These are phyloP conservation scores for Aspidapion aeneum DNA, from an alignment of 2,888 invertebrate species.

Conservation along the genomic window DNA sequence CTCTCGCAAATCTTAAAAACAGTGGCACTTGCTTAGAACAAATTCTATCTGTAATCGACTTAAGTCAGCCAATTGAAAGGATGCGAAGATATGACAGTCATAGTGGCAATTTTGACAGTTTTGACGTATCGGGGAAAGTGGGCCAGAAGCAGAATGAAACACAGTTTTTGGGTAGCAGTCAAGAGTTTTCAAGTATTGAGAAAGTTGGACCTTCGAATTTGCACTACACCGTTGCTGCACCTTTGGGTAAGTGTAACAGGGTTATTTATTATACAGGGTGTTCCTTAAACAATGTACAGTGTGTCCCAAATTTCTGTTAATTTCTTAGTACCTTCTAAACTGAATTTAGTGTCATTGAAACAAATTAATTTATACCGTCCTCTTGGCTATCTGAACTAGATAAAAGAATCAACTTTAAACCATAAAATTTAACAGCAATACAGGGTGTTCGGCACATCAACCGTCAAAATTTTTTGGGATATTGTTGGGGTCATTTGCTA, in stretches of 20 bases:
- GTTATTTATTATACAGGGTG: no score
- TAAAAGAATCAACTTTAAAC: no score
- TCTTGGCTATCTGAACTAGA: no score
- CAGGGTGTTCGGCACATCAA: no score
- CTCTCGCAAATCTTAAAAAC: constrained; percentile 51
- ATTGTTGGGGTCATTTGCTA: no score
- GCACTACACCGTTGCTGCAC: constrained; percentile 47
- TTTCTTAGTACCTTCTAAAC: no score
- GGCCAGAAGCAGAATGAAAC: constrained; percentile 21
- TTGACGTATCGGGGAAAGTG: constrained; percentile 19
- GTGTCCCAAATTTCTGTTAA: no score
- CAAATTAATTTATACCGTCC: no score
- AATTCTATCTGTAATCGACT: constrained; percentile 69
- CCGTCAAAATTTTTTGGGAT: no score
- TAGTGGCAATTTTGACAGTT: constrained; percentile 18
- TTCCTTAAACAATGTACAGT: no score
- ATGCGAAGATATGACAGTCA: constrained; percentile 38
- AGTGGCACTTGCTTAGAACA: constrained; percentile 70
- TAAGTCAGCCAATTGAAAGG: constrained; percentile 58
- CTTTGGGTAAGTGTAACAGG: constrained; percentile 11
- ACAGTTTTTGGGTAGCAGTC: constrained; percentile 13
- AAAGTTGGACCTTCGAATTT: constrained; percentile 43
- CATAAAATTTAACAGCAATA: no score
- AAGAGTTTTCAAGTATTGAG: constrained; percentile 40
- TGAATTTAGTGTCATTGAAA: no score